Evolutionary conservation across 2,113 vertebrate species (phyloP).

Genomic region (Zosterops borbonicus): DNA sequence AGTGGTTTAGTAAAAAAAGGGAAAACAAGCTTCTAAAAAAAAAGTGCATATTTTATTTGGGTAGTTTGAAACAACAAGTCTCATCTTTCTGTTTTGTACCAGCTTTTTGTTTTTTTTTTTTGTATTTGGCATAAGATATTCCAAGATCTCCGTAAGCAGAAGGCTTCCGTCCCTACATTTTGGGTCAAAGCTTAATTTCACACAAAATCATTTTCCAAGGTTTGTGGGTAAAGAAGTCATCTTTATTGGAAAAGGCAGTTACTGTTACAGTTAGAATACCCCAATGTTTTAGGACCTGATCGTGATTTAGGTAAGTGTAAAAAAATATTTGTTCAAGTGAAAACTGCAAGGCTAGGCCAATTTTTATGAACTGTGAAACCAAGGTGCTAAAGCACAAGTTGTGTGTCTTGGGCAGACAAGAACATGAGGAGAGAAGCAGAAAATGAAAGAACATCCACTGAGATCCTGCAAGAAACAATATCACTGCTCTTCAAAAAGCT

Average conservation of each 20-base stretch:
- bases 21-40: neutral
- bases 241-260: neutral
- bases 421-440: neutral
- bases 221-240: neutral
- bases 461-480: neutral
- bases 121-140: neutral
- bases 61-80: neutral
- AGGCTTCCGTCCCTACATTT: neutral
- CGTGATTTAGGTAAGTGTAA: neutral
- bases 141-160: neutral
- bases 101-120: neutral
- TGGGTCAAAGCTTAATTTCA: neutral
- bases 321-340: neutral
- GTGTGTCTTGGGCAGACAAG: neutral
- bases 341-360: neutral
- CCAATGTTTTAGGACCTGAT: neutral
- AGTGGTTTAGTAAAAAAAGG: neutral
- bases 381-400: conserved; percentile 16
- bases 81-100: neutral
- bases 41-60: neutral
- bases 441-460: neutral
- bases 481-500: neutral
- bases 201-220: neutral
- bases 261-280: neutral
- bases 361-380: conserved; percentile 32